A percentile compares a stretch with the other conserved stretches of the same genome.
These are phyloP conservation scores for Tipula confusa DNA, from an alignment of 2,888 invertebrate genomes.

Conservation along the genomic window DNA sequence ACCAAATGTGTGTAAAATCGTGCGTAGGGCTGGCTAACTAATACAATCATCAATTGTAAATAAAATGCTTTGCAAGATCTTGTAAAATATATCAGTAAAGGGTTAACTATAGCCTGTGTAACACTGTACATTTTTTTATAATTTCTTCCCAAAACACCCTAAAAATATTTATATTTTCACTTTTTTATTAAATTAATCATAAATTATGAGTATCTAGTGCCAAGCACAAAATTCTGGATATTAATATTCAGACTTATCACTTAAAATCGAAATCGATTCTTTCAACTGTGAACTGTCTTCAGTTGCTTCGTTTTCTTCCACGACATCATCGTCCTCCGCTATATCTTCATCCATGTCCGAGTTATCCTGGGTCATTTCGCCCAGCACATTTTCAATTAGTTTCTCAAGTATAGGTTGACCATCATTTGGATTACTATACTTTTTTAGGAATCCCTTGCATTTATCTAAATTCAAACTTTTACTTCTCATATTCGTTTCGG, in stretches of 20 bases:
- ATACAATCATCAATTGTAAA: too few species aligned
- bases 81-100: too few species aligned
- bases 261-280: neutral
- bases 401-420: neutral
- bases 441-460: neutral
- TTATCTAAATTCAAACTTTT: conserved; percentile 1
- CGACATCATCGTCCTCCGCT: neutral
- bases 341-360: neutral
- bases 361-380: neutral
- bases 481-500: neutral
- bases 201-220: neutral
- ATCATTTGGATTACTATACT: neutral
- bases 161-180: neutral
- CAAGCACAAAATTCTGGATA: neutral
- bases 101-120: too few species aligned
- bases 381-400: neutral
- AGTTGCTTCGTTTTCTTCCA: neutral
- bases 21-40: too few species aligned
- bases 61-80: too few species aligned
- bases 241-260: neutral
- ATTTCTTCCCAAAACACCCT: neutral
- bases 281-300: neutral
- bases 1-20: too few species aligned
- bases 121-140: too few species aligned
- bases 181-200: neutral